Evolutionary conservation across 1,140 invertebrate genomes (phyloP).

Genomic region (Zaprionus inermis): DNA sequence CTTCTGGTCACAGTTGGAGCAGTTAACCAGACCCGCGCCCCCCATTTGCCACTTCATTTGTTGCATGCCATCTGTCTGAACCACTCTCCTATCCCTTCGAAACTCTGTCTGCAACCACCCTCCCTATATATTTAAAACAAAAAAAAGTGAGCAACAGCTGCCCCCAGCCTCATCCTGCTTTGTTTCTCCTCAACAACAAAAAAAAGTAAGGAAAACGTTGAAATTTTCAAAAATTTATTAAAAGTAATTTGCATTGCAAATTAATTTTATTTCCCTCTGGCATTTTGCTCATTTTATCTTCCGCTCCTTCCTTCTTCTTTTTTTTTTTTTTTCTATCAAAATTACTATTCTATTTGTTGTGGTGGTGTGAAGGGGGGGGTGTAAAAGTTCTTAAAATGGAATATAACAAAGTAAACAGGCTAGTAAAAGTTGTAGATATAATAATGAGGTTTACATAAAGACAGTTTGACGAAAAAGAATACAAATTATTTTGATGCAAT

Average conservation of each 20-base stretch:
- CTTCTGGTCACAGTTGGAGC: background rate
- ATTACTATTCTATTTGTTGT: conserved; percentile 51
- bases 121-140: background rate
- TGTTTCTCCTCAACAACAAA: conserved; percentile 24
- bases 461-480: too few relatives aligned
- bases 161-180: conserved; percentile 4
- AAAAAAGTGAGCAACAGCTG: conserved; percentile 36
- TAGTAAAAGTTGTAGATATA: background rate
- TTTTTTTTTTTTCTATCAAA: conserved; percentile 28
- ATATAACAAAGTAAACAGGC: conserved; percentile 8
- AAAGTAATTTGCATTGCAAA: conserved; percentile 77
- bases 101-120: conserved; percentile 1
- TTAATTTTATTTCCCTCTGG: conserved; percentile 64
- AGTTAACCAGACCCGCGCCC: background rate
- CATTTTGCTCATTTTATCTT: background rate
- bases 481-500: too few relatives aligned
- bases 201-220: conserved; percentile 42
- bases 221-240: conserved; percentile 56
- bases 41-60: conserved; percentile 32
- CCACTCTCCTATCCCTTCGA: background rate
- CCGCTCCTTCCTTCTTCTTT: conserved; percentile 24
- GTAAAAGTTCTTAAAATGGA: background rate
- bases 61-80: conserved; percentile 29
- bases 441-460: background rate
- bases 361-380: too few relatives aligned